Percentiles rank a stretch among this genome's conserved stretches.
phyloP scores from a whole-genome alignment of 2,113 vertebrate genomes.

The Recurvirostra avosetta region DNA sequence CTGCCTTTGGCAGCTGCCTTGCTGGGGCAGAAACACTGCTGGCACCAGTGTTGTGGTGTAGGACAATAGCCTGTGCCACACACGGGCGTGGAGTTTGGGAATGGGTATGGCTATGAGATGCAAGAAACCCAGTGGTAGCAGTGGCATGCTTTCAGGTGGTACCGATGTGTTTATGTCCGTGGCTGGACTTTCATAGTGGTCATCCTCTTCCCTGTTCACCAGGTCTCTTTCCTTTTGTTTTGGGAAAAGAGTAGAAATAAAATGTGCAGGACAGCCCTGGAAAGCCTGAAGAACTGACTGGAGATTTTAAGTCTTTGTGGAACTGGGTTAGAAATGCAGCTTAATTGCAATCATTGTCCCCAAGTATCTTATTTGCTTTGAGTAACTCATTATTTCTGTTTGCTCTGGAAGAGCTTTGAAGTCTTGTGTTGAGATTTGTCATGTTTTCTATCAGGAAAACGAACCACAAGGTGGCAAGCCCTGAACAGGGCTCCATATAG shows the following conservation, averaged over 20 bases:
- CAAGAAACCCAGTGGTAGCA: neutral
- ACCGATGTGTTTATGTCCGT: neutral
- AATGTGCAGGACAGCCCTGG: neutral
- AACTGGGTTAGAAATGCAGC: neutral
- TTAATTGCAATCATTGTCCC: neutral
- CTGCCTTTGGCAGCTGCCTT: neutral
- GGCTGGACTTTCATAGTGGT: neutral
- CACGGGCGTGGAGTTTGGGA: neutral
- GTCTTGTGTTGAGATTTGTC: neutral
- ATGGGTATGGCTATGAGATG: neutral
- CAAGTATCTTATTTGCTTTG: neutral
- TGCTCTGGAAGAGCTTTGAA: neutral
- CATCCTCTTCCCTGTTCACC: neutral
- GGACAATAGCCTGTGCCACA: neutral
- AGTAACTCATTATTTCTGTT: neutral
- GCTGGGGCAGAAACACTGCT: neutral
- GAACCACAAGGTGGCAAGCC: neutral
- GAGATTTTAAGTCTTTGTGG: neutral
- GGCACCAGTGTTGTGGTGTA: neutral
- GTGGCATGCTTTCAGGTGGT: neutral
- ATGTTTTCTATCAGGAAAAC: neutral
- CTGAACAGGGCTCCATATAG: neutral
- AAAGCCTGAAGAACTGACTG: neutral
- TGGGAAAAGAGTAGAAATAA: neutral
- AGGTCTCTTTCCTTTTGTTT: neutral